Evolutionary conservation across 2,888 invertebrate species (phyloP).

Genomic region (Endomychus coccineus): DNA sequence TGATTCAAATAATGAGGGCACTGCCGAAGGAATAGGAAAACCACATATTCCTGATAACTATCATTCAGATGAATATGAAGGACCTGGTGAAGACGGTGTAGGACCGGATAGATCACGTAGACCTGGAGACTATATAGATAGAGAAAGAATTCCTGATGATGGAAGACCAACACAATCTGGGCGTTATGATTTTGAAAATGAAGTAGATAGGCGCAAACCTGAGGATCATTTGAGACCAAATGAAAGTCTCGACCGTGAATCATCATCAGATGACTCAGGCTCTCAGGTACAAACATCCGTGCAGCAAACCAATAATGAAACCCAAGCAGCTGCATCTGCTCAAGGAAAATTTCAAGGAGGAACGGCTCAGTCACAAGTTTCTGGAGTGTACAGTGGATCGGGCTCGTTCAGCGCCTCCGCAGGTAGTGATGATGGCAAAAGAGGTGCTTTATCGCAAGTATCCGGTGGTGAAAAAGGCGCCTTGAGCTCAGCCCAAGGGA

Average conservation of each 20-base stretch:
- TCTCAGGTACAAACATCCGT: constrained; percentile 68
- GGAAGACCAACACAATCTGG: constrained; percentile 11
- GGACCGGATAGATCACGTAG: no score
- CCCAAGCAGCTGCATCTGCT: constrained; percentile 68
- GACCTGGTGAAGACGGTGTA: no score
- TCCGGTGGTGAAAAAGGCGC: constrained; percentile 68
- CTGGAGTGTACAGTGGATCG: constrained; percentile 67
- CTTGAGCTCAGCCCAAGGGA: constrained; percentile 67
- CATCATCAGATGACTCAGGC: no score
- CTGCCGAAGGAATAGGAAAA: no score
- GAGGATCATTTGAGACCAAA: no score
- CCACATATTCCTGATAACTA: no score
- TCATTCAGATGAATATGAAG: no score
- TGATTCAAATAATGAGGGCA: no score
- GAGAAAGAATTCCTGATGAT: constrained; percentile 12
- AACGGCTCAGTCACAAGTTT: constrained; percentile 74
- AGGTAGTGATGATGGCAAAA: constrained; percentile 65
- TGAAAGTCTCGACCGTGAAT: no score
- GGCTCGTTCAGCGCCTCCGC: constrained; percentile 80
- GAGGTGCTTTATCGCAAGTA: constrained; percentile 63
- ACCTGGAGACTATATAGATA: no score
- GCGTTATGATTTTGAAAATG: not conserved
- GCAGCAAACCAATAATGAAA: constrained; percentile 51
- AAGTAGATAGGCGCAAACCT: no score
- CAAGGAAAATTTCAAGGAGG: constrained; percentile 70